Percentiles rank a stretch among this genome's conserved stretches.
Conservation (phyloP, 23 tunicate species). For the Botrylloides violaceus region DNA sequence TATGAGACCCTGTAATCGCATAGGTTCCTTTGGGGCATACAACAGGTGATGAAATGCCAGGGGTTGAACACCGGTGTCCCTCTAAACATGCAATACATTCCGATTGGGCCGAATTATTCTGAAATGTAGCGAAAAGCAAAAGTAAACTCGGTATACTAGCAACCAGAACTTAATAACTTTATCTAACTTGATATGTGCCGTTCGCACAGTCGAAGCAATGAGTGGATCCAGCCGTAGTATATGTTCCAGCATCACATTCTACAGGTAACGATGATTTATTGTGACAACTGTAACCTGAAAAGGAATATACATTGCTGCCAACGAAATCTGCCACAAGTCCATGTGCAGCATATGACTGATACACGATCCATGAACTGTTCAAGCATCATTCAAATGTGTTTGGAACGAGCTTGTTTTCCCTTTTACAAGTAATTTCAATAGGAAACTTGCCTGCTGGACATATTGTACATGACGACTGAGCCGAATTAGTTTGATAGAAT, state of each 20-base stretch:
- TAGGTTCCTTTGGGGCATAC: conserved; percentile 24
- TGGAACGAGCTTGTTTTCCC: too few relatives aligned
- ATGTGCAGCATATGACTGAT: too few relatives aligned
- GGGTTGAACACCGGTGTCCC: conserved; percentile 30
- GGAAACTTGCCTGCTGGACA: conserved; percentile 54
- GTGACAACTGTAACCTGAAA: conserved; percentile 57
- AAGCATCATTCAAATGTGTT: too few relatives aligned
- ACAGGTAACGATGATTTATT: conserved; percentile 20
- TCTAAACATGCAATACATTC: conserved; percentile 30
- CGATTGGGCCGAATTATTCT: conserved; percentile 24
- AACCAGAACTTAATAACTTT: neutral
- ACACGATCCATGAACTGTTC: too few relatives aligned
- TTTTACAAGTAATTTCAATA: neutral
- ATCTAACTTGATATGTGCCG: conserved; percentile 67
- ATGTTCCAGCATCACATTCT: conserved; percentile 38
- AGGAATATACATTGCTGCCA: neutral
- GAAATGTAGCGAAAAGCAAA: neutral
- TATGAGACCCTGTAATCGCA: conserved; percentile 19
- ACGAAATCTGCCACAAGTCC: too few relatives aligned
- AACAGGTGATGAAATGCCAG: conserved; percentile 1
- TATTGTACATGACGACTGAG: conserved; percentile 34
- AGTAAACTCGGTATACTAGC: neutral
- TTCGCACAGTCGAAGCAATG: conserved; percentile 38
- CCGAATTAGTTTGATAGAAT: conserved; percentile 33
- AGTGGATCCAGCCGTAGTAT: conserved; percentile 32